Evolutionary conservation across 1,140 invertebrate genomes (phyloP), one percentile per base, ranked within the genome.

Genomic region (Oryctes rhinoceros): DNA sequence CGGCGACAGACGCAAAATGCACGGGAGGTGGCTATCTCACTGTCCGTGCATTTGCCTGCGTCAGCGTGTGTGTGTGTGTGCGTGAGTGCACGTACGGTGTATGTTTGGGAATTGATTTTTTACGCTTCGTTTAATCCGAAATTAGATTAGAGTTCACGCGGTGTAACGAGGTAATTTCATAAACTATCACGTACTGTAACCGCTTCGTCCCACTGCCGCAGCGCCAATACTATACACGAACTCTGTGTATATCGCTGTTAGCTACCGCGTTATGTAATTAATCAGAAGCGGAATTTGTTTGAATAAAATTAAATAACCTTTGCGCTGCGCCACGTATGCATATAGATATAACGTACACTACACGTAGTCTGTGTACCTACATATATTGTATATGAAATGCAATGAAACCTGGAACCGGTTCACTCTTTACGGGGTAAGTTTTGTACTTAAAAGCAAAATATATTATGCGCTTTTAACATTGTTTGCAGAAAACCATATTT

Each of bases 111-210:
- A 71, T 71, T 71, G 65, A 71, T 71, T 71, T 71, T 71, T 71
- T 71, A 71, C 75, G 75, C 75, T 76, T 76, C 37, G 47, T 76
- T 44, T 76, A 49, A 76, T 76, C 20, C 75, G 75, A 76, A 47
- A 49, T 49, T 76, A 44, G 75, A 47, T 47, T 44, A 76, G 47
- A 76, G 47, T 76, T 44, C 47, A 76, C 75, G 75, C 37, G 47
- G 75, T 76, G 47, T 49, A 49, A 76, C 75, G 75, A 76, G 47
- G 75, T 76, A 76, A 44, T 76, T 49, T 76, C 75, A 76, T 76
- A 76, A 71, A 71, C 65, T 24, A 71, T 71, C 65, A 71, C 65
- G 65, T 71, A 71, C 65, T 24, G 65, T 37, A 24, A 71, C 65
- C 65, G 24, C 18, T 24, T 71, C 20, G 65, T 71, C 65, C 20